Conservation (phyloP, 2,797 vertebrate species). For the Protosalanx chinensis region DNA sequence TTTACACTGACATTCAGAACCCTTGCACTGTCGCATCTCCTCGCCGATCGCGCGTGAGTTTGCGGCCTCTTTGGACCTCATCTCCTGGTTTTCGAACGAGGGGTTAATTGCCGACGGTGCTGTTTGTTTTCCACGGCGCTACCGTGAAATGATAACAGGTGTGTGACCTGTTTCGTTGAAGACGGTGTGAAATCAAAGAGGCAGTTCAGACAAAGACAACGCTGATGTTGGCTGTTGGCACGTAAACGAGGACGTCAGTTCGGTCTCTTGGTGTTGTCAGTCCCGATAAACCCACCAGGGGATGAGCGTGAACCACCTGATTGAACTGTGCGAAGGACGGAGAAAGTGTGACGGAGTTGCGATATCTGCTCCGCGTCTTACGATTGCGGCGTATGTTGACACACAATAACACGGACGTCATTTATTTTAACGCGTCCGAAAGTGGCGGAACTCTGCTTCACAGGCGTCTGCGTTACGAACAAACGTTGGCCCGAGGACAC, state of each 20-base stretch:
- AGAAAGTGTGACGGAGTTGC: background rate
- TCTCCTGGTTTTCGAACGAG: constrained; percentile 29
- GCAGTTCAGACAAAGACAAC: constrained; percentile 8
- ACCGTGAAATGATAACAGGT: constrained; percentile 11
- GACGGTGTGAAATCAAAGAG: constrained; percentile 18
- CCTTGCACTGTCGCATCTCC: background rate
- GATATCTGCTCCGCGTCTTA: background rate
- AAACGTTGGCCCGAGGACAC: too few relatives aligned
- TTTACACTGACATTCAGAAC: too few relatives aligned
- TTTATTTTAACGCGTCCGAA: background rate
- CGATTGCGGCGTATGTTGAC: background rate
- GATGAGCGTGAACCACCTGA: background rate
- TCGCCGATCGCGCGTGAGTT: background rate
- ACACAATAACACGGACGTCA: background rate
- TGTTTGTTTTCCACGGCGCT: background rate
- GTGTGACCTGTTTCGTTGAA: constrained; percentile 26
- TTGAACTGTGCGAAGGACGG: too few relatives aligned
- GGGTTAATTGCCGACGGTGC: background rate
- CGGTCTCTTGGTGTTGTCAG: background rate
- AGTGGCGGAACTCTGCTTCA: too few relatives aligned
- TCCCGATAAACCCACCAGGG: background rate
- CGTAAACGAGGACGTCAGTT: background rate
- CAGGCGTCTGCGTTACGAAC: too few relatives aligned
- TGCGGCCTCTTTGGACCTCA: constrained; percentile 5
- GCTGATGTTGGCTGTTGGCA: constrained; percentile 11